Evolutionary conservation across 2,113 vertebrate genomes (phyloP).

Genomic region (Carollia perspicillata): DNA sequence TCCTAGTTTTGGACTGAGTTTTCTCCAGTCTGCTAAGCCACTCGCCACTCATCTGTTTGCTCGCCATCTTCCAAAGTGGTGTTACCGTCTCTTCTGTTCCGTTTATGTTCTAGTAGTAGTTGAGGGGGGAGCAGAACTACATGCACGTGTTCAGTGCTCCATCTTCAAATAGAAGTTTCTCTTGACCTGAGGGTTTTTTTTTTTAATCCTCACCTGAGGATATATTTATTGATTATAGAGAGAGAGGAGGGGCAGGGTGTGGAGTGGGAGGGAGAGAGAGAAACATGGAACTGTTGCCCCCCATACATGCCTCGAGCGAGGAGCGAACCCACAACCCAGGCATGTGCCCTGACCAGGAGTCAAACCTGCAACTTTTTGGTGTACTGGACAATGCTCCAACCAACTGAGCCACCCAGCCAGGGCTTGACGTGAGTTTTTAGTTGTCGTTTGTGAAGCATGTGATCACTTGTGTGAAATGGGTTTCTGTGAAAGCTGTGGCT

Average conservation of each 20-base stretch:
- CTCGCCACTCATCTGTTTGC: background rate
- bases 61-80: background rate
- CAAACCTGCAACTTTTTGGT: too few species aligned
- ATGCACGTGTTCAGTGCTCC: background rate
- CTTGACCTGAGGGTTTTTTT: background rate
- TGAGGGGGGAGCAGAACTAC: background rate
- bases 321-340: too few species aligned
- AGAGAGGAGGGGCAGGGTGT: too few species aligned
- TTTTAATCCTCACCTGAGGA: too few species aligned
- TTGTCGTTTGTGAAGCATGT: background rate
- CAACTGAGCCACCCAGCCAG: too few species aligned
- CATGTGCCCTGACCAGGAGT: too few species aligned
- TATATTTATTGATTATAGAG: too few species aligned
- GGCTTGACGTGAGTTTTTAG: background rate
- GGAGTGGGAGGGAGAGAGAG: too few species aligned
- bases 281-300: too few species aligned
- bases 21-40: background rate
- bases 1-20: background rate
- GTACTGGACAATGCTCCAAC: too few species aligned
- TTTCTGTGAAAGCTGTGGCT: background rate
- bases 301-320: too few species aligned
- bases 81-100: background rate
- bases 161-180: background rate
- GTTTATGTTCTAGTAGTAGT: background rate
- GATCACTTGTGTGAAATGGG: background rate